Conservation (phyloP, 2,888 invertebrate species). For the Phortica magna region DNA sequence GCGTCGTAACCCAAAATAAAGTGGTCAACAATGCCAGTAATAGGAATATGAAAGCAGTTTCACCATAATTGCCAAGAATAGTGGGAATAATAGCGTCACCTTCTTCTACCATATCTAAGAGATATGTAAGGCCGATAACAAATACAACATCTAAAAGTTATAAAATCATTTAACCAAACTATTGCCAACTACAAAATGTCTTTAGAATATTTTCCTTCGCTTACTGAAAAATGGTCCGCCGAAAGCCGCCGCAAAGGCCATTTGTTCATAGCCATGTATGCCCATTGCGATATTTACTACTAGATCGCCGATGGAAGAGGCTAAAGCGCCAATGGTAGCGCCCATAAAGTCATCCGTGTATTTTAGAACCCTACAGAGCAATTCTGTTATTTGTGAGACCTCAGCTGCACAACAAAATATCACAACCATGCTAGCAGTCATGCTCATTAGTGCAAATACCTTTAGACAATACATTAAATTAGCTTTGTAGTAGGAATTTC, state of each 20-base stretch:
- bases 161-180: no score
- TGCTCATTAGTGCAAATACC: no score
- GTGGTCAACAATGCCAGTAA: neutral
- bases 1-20: neutral
- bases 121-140: neutral
- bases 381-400: neutral
- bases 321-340: neutral
- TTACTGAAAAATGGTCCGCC: constrained; percentile 14
- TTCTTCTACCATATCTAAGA: neutral
- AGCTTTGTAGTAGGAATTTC: no score
- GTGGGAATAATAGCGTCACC: neutral
- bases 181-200: neutral
- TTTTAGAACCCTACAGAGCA: neutral
- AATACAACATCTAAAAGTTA: neutral
- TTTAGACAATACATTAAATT: no score
- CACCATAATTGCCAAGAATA: neutral
- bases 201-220: neutral
- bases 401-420: neutral
- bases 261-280: constrained; percentile 9
- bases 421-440: neutral
- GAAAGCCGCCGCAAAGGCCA: constrained; percentile 10
- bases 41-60: neutral
- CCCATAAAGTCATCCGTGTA: neutral
- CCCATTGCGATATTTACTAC: constrained; percentile 6
- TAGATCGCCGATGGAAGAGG: neutral